Evolutionary conservation across 2,797 vertebrate genomes (phyloP).

Genomic region (Sebastiscus albofasciatus): DNA sequence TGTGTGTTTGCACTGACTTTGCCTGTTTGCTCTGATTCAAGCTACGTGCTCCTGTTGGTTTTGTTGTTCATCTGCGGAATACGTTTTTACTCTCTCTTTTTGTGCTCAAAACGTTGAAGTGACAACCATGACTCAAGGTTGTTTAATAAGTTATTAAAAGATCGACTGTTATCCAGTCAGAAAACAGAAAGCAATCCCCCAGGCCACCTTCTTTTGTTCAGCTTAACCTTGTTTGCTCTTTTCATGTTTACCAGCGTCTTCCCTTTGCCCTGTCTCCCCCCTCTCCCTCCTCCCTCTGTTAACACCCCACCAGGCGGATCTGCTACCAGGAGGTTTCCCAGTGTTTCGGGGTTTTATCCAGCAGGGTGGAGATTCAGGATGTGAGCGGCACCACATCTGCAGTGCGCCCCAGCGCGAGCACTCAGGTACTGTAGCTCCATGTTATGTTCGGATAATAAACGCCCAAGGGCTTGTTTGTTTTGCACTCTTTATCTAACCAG

Average conservation of each 20-base stretch:
- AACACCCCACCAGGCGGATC: constrained; percentile 87
- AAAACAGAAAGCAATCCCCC: background rate
- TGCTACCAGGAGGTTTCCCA: constrained; percentile 99
- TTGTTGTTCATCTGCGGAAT: background rate
- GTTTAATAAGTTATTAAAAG: constrained; percentile 23
- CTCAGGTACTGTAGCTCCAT: constrained; percentile 85
- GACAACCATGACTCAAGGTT: background rate
- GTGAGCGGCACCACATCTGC: constrained; percentile 93
- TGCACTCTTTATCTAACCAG: constrained; percentile 26
- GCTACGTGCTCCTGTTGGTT: background rate
- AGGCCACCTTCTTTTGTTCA: constrained; percentile 3
- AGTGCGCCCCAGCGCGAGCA: constrained; percentile 95
- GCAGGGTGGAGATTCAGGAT: constrained; percentile 96
- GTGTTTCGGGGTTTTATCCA: constrained; percentile 97
- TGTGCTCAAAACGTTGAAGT: background rate
- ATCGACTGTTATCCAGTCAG: background rate
- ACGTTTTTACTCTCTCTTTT: background rate
- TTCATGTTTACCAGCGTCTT: background rate
- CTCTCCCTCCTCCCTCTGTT: background rate
- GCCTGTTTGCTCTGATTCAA: constrained; percentile 1
- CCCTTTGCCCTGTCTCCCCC: background rate
- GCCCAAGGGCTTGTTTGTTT: constrained; percentile 45
- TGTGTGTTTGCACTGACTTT: constrained; percentile 10
- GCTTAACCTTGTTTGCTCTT: background rate
- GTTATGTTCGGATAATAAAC: constrained; percentile 24